Evolutionary conservation across 1,140 invertebrate genomes (phyloP), one percentile per base, ranked within the genome.

Genomic region (Temnothorax longispinosus): DNA sequence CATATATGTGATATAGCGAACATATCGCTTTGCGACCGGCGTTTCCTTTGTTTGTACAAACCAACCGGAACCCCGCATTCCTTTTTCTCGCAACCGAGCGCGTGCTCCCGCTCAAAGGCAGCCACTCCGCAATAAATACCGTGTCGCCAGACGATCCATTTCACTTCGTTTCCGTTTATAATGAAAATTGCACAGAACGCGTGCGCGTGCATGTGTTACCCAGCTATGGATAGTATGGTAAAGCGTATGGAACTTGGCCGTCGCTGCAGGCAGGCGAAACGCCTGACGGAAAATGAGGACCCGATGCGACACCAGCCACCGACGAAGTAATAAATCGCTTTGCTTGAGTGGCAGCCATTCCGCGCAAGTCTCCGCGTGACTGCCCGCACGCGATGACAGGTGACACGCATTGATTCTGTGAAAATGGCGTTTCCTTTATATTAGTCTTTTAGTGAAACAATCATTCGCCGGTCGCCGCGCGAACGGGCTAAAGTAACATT

Each of bases 351-450:
- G 56, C 87, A 69, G 65, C 56, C 58, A 64, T 64, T 58, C 5
- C 41, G 75, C 41, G 58, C 67, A 72, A 69, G 64, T 88, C 69
- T 56, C 52, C 56, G 50, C 38, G 71, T 77, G 84, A 86, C 87
- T 87, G 85, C 35, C 69, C 69, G 50, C 60, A 8, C 80, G 69
- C 88, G 78, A 85, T 89, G 89, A 89, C 89, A 90, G 88, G 60
- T 90, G 89, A 90, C 89, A 85, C 78, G 89, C 88, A 72, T 87
- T 80, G 52, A 81, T 58, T 52, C 32, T 18, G 47, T 47, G 35
- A 41, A 87, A 75, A 67, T 58, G 56, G 54, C 52, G 47, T 71
- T 85, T 75, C 18, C 38, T 27, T 27, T n/a, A n/a, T n/a, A n/a
- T n/a, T 41, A 58, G 71, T 74, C 62, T 54, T 47, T 52, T 50